phyloP scores from a whole-genome alignment of 2,888 invertebrate species.

The Hypercompe scribonia region DNA sequence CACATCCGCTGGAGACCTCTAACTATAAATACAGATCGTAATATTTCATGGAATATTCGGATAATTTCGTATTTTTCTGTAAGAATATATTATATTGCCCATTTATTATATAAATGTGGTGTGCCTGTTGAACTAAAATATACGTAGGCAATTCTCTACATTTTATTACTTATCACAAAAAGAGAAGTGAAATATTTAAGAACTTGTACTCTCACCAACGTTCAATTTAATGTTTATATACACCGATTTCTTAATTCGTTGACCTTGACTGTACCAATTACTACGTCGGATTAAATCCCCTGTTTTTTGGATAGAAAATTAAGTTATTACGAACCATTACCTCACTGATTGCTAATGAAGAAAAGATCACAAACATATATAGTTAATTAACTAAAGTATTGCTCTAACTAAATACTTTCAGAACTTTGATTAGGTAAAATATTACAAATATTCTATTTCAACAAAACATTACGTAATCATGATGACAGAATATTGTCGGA shows the following conservation, averaged over 20 bases:
- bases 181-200: not conserved
- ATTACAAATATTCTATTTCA: not conserved
- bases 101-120: not conserved
- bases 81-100: not conserved
- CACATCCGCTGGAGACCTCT: not conserved
- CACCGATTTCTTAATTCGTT: not conserved
- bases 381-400: not conserved
- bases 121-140: not conserved
- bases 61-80: not conserved
- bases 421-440: not conserved
- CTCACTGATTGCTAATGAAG: slow-evolving; percentile 1
- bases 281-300: not conserved
- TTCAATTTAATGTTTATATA: not conserved
- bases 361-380: not conserved
- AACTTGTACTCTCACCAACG: not conserved
- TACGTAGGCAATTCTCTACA: not conserved
- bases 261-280: not conserved
- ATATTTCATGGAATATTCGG: not conserved
- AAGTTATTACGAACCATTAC: not conserved
- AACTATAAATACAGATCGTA: not conserved
- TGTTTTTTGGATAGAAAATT: not conserved
- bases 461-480: not conserved
- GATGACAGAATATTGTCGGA: not conserved
- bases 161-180: not conserved
- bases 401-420: not conserved